Conservation (phyloP, 2,888 invertebrate genomes). For the Oxyteleia sp. region DNA sequence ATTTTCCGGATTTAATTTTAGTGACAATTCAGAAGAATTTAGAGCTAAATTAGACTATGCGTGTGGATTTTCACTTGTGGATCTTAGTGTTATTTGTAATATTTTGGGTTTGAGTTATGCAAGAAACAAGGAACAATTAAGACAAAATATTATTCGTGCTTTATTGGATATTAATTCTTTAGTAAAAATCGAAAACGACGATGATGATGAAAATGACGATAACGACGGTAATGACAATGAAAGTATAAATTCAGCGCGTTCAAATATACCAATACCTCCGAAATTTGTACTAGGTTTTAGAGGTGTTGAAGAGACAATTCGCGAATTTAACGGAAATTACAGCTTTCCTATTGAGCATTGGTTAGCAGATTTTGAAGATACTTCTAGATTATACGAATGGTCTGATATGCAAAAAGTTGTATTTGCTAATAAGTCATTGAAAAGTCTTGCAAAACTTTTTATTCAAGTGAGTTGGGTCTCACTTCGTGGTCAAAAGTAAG, state of each 20-base stretch:
- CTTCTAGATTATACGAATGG: constrained; percentile 40
- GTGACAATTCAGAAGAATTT: constrained; percentile 37
- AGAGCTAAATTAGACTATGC: constrained; percentile 30
- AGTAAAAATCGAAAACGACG: background rate
- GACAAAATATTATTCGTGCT: constrained; percentile 8
- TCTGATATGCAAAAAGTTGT: constrained; percentile 39
- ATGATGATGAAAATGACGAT: background rate
- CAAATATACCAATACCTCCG: too few species aligned
- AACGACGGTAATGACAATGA: constrained; percentile 14
- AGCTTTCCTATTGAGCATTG: constrained; percentile 18
- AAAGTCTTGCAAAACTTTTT: constrained; percentile 35
- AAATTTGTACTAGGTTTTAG: constrained; percentile 2
- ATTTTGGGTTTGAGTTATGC: constrained; percentile 12
- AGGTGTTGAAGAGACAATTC: constrained; percentile 5
- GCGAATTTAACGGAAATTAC: constrained; percentile 11
- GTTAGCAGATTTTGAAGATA: constrained; percentile 55
- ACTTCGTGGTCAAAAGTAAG: constrained; percentile 7
- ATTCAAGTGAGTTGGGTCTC: constrained; percentile 9
- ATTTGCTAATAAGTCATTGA: constrained; percentile 46
- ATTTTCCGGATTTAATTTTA: constrained; percentile 41
- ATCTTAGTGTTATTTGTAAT: constrained; percentile 14
- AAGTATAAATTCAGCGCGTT: too few species aligned
- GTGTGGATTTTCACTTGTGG: constrained; percentile 11
- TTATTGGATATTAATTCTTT: constrained; percentile 10
- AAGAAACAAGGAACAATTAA: constrained; percentile 4